phyloP scores from a whole-genome alignment of 2,888 invertebrate species.

The Lithophane semibrunnea region DNA sequence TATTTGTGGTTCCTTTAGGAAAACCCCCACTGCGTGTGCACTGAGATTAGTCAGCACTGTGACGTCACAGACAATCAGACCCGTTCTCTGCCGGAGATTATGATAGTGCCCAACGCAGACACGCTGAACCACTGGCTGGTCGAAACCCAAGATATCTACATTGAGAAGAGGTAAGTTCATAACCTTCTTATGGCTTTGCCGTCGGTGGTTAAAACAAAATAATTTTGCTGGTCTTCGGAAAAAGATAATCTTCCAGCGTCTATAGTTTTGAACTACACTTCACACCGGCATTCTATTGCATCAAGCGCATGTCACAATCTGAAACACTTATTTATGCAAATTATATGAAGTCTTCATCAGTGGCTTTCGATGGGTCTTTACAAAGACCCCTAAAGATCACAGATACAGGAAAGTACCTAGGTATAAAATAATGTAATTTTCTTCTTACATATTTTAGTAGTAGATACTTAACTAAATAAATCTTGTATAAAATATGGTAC shows the following conservation, averaged over 20 bases:
- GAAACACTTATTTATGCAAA: neutral
- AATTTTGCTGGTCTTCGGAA: neutral
- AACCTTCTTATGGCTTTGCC: neutral
- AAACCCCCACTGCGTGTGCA: conserved; percentile 86
- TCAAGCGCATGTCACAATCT: neutral
- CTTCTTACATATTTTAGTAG: too few relatives aligned
- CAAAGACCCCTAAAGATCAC: too few relatives aligned
- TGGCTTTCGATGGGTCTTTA: neutral
- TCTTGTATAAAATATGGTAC: too few relatives aligned
- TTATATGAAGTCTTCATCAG: neutral
- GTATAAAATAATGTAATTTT: too few relatives aligned
- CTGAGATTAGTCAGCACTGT: conserved; percentile 81
- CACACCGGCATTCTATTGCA: neutral
- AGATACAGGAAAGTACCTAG: too few relatives aligned
- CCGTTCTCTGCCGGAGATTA: conserved; percentile 70
- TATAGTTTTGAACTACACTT: neutral
- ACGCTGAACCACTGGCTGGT: conserved; percentile 89
- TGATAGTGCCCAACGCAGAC: conserved; percentile 80
- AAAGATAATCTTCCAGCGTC: neutral
- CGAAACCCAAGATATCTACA: conserved; percentile 87
- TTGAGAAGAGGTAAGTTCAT: conserved; percentile 85
- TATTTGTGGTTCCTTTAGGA: conserved; percentile 77
- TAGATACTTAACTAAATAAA: too few relatives aligned
- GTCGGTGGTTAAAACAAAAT: neutral
- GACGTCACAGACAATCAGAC: conserved; percentile 56